Percentiles rank a stretch among this genome's conserved stretches.
phyloP scores from a whole-genome alignment of 1,140 invertebrate genomes.

The Panagrolaimus sp. region DNA sequence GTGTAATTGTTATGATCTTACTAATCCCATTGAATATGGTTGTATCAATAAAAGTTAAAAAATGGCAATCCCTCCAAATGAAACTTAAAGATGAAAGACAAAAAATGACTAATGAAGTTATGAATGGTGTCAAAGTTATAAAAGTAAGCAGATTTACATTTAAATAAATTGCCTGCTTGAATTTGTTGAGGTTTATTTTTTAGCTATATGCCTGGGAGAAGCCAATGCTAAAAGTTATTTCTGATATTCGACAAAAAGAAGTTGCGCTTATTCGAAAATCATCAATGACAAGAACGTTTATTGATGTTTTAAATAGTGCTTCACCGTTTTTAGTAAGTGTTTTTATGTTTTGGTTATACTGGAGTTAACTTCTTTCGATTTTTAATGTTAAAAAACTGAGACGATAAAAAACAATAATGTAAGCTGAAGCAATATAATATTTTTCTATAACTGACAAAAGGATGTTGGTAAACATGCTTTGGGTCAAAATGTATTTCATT shows the following conservation, averaged over 20 bases:
- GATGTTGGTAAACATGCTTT: too few species aligned
- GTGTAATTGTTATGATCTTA: slow-evolving; percentile 56
- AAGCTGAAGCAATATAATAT: too few species aligned
- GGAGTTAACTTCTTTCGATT: too few species aligned
- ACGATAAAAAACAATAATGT: too few species aligned
- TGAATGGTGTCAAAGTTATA: slow-evolving; percentile 58
- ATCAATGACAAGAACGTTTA: slow-evolving; percentile 18
- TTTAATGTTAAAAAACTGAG: too few species aligned
- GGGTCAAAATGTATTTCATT: too few species aligned
- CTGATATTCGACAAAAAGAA: slow-evolving; percentile 42
- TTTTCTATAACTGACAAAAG: too few species aligned
- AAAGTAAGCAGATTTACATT: too few species aligned
- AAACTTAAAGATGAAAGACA: slow-evolving; percentile 56
- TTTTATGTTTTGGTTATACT: not conserved
- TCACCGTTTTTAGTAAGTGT: not conserved
- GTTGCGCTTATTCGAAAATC: slow-evolving; percentile 32
- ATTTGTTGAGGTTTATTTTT: too few species aligned
- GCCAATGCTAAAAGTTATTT: slow-evolving; percentile 42
- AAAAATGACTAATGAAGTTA: slow-evolving; percentile 51
- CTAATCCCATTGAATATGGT: slow-evolving; percentile 59
- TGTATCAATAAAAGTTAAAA: slow-evolving; percentile 59
- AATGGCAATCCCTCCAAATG: slow-evolving; percentile 60
- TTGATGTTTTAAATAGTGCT: slow-evolving; percentile 21
- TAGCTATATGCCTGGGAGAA: slow-evolving; percentile 57
- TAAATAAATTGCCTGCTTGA: too few species aligned